Conservation (phyloP, 2,888 invertebrate genomes). For the Athetis lepigone region DNA sequence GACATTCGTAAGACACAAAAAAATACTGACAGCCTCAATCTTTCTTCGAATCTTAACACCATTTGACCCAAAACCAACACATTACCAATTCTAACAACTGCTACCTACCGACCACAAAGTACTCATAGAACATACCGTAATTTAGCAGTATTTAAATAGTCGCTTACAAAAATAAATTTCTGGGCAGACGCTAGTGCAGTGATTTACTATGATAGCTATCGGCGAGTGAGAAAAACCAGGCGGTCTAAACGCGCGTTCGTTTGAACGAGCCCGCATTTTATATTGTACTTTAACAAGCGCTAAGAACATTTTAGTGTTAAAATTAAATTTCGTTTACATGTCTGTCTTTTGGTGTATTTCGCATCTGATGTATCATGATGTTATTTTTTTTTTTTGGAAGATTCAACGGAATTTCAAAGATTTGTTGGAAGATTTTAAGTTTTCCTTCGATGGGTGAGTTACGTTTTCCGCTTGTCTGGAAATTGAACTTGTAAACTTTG, state of each 20-base stretch:
- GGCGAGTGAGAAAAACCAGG: conserved; percentile 85
- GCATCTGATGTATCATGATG: conserved; percentile 11
- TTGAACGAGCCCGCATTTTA: conserved; percentile 42
- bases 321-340: conserved; percentile 54
- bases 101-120: conserved; percentile 24
- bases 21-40: background rate
- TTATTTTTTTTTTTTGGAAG: conserved; percentile 6
- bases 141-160: conserved; percentile 64
- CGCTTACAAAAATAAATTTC: conserved; percentile 78
- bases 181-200: conserved; percentile 70
- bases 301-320: conserved; percentile 53
- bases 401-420: no score
- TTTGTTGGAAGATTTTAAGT: conserved; percentile 8
- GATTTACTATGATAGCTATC: conserved; percentile 83
- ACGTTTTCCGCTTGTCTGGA: background rate
- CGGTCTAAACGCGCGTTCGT: conserved; percentile 46
- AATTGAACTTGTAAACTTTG: background rate
- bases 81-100: conserved; percentile 17
- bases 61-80: background rate
- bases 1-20: background rate
- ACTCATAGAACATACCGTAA: conserved; percentile 30
- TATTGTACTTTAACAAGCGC: conserved; percentile 52
- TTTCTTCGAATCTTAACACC: background rate
- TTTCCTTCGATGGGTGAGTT: background rate
- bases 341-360: conserved; percentile 40